Evolutionary conservation across 2,113 vertebrate genomes (phyloP).

Genomic region (Poecile atricapillus): DNA sequence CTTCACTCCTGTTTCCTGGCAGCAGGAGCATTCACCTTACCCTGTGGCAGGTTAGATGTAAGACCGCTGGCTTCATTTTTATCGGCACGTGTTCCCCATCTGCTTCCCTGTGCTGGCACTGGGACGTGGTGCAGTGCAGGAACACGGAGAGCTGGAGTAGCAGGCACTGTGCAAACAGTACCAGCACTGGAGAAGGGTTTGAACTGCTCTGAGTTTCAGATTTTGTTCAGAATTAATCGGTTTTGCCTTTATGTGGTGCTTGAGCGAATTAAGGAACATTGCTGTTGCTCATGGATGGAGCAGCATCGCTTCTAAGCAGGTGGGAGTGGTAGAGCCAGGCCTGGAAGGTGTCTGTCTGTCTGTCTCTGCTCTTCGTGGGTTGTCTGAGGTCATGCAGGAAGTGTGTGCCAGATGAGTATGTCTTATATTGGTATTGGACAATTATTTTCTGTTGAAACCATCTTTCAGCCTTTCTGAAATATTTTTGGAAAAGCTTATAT

Average conservation of each 20-base stretch:
- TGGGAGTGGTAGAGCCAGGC: background rate
- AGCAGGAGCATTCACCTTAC: fast-evolving
- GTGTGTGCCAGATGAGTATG: background rate
- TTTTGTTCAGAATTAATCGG: background rate
- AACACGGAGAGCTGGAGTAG: background rate
- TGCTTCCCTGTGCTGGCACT: too few relatives aligned
- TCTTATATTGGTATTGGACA: background rate
- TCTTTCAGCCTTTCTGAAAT: background rate
- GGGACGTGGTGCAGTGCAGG: background rate
- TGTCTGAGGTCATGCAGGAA: background rate
- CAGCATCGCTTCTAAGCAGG: fast-evolving
- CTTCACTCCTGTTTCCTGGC: background rate
- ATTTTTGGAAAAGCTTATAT: background rate
- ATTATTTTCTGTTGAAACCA: background rate
- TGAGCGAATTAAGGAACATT: background rate
- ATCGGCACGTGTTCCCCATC: fast-evolving
- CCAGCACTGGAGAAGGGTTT: background rate
- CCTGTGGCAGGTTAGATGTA: background rate
- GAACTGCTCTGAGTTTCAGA: background rate
- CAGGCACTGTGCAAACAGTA: background rate
- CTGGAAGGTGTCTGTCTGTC: background rate
- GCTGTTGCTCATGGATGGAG: background rate
- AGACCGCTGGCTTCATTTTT: background rate
- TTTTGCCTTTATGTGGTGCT: background rate
- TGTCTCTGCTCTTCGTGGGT: fast-evolving